Percentiles rank a stretch among this genome's conserved stretches.
Conservation (phyloP, 1,140 invertebrate genomes). For the Tetramorium simillimum region DNA sequence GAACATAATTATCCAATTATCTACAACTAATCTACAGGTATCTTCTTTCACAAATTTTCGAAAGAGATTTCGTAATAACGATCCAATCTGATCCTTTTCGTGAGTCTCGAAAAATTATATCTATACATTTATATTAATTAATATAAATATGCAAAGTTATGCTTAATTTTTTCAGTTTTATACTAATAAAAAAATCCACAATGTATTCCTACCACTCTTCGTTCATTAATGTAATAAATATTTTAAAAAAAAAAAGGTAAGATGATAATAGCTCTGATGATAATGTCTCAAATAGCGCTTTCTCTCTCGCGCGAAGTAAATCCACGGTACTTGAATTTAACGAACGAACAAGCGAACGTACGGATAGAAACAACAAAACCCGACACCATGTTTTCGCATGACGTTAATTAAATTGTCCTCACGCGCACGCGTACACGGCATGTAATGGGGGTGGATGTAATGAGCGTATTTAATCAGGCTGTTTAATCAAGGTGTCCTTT, state of each 20-base stretch:
- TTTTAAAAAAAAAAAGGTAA: background rate
- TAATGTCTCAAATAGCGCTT: background rate
- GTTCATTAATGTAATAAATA: background rate
- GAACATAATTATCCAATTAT: too few relatives aligned
- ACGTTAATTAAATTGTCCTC: conserved; percentile 57
- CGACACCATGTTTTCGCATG: conserved; percentile 45
- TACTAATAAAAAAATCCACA: background rate
- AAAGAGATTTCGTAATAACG: too few relatives aligned
- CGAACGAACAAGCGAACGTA: conserved; percentile 2
- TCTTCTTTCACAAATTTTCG: too few relatives aligned
- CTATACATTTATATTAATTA: background rate
- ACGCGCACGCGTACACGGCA: background rate
- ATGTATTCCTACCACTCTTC: background rate
- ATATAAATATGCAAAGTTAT: too few relatives aligned
- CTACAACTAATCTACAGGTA: too few relatives aligned
- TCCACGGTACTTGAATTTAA: conserved; percentile 37
- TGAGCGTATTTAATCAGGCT: conserved; percentile 58
- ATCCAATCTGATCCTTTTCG: too few relatives aligned
- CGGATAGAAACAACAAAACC: conserved; percentile 41
- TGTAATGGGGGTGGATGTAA: conserved; percentile 49
- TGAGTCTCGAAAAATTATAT: background rate
- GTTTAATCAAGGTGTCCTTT: conserved; percentile 59
- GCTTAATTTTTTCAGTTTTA: background rate
- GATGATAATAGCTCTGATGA: background rate
- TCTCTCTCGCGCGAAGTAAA: background rate